Evolutionary conservation across 2,888 invertebrate species (phyloP), one percentile per base, ranked within the genome.

Genomic region (Eupithecia subfuscata): DNA sequence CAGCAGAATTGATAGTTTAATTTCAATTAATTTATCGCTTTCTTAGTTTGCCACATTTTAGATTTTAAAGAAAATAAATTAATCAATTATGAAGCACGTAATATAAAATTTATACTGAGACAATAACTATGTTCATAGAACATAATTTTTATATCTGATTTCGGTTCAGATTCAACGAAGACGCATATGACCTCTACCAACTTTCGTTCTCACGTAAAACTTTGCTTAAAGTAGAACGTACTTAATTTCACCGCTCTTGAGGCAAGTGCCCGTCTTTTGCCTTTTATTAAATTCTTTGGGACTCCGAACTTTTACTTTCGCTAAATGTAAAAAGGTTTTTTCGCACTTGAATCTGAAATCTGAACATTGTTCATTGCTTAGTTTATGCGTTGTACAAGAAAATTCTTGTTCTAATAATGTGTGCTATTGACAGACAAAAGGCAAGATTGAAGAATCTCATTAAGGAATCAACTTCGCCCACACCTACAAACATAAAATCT

Each of bases 241-340:
- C 65, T 67, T 67, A 18, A 67, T 67, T 67, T 67, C 37, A 56
- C 67, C 56, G 65, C 70, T 67, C 67, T 70, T 68, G 74, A 71
- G 63, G 7, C 64, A 52, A 65, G 65, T 52, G 45, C 37, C 69
- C 14, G 25, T 34, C 71, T 64, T 71, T 71, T 71, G 25, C 75
- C 69, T 48, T 71, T 71, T 75, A 72, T 75, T 72, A 72, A 56
- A 72, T 75, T 72, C 65, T 60, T 65, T 52, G 52, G 64, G 69
- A 75, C 64, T 69, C 68, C 22, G 52, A 71, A 64, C 40, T 75
- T 75, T 71, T 65, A 63, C 69, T 65, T 65, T 65, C 64, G 34
- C 34, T 30, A 14, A 64, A 34, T 18, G 64, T 4, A 7, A 34
- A 67, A 67, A 40, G 65, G 37, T 40, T 67, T 67, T 37, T 67